phyloP scores from a whole-genome alignment of 2,888 invertebrate genomes.

The Megastigmus dorsalis region DNA sequence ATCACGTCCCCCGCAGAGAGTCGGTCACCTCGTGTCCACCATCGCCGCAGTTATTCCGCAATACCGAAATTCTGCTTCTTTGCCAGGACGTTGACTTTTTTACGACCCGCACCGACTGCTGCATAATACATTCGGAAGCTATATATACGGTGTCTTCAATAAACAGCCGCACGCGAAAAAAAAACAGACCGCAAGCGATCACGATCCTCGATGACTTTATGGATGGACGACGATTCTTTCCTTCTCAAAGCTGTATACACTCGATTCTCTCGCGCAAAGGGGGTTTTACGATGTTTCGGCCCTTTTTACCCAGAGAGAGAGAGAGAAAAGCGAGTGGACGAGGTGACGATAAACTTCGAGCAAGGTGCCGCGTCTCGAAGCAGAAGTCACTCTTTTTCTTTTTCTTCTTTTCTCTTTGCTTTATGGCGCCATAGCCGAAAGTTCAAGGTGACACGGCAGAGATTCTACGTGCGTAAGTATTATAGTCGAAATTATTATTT shows the following conservation, averaged over 20 bases:
- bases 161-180: too few species aligned
- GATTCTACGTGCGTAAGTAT: too few species aligned
- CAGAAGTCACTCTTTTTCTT: too few species aligned
- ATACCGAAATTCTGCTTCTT: too few species aligned
- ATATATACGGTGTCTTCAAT: too few species aligned
- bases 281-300: slow-evolving; percentile 7
- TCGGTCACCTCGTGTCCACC: too few species aligned
- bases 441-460: slow-evolving; percentile 17
- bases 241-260: too few species aligned
- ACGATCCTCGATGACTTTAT: slow-evolving; percentile 21
- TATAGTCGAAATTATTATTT: too few species aligned
- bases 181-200: slow-evolving; percentile 31
- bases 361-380: too few species aligned
- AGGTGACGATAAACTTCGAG: not conserved
- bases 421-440: not conserved
- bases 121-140: not conserved
- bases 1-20: too few species aligned
- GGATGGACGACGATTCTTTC: too few species aligned
- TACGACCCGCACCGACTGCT: not conserved
- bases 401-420: not conserved
- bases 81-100: slow-evolving; percentile 12
- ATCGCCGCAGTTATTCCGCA: too few species aligned
- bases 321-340: not conserved
- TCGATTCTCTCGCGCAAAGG: not conserved
- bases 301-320: not conserved